Evolutionary conservation across 1,140 invertebrate species (phyloP).

Genomic region (Dufourea novaeangliae): DNA sequence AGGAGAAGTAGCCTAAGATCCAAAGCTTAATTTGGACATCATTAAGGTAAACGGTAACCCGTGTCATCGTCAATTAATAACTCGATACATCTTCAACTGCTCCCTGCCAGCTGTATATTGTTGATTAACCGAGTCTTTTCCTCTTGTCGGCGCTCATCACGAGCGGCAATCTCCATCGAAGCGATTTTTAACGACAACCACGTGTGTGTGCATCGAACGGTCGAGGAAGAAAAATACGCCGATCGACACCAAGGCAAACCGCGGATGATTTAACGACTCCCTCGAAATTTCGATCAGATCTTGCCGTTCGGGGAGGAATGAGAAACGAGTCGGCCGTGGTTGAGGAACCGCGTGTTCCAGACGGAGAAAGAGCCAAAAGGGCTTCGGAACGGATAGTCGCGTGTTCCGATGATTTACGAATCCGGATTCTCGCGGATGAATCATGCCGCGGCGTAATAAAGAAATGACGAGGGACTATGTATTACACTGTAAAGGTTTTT

Average conservation of each 20-base stretch:
- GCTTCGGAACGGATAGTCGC: constrained; percentile 55
- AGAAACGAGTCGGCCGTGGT: constrained; percentile 16
- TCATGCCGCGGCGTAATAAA: constrained; percentile 60
- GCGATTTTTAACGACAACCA: constrained; percentile 20
- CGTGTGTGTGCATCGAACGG: background rate
- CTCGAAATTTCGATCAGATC: constrained; percentile 66
- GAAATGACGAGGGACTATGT: constrained; percentile 52
- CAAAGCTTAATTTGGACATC: too few species aligned
- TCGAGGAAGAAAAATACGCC: constrained; percentile 51
- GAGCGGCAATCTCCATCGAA: constrained; percentile 3
- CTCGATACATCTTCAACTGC: constrained; percentile 37
- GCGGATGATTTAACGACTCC: constrained; percentile 65
- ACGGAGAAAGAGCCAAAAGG: constrained; percentile 22
- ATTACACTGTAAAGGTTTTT: constrained; percentile 39
- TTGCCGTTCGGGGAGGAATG: background rate
- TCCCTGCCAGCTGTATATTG: background rate
- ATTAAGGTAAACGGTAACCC: constrained; percentile 59
- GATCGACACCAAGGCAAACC: constrained; percentile 57
- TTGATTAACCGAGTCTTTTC: constrained; percentile 39
- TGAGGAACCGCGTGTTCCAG: background rate
- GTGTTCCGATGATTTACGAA: constrained; percentile 63
- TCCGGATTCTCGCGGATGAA: constrained; percentile 56
- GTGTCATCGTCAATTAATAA: constrained; percentile 60
- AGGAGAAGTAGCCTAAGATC: too few species aligned
- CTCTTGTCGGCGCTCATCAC: constrained; percentile 14